Evolutionary conservation across 2,888 invertebrate species (phyloP).

Genomic region (Hirudinaria manillensis): DNA sequence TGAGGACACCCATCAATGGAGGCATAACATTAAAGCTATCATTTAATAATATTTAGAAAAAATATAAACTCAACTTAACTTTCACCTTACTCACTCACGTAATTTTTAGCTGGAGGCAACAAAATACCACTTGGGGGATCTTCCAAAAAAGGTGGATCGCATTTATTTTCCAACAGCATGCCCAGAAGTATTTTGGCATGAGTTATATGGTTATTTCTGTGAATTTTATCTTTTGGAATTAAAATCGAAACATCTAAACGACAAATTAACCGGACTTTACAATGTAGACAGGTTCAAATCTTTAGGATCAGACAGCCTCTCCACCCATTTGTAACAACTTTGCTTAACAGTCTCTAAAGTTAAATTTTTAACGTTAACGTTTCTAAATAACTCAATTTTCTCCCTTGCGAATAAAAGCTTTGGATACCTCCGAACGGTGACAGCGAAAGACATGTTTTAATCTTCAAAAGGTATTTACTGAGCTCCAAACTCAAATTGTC

Average conservation of each 20-base stretch:
- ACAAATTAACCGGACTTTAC: too few species aligned
- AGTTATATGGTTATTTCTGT: background rate
- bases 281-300: background rate
- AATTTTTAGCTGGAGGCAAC: background rate
- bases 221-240: background rate
- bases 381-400: background rate
- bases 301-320: background rate
- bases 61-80: too few species aligned
- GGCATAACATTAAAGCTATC: too few species aligned
- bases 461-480: background rate
- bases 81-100: too few species aligned
- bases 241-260: too few species aligned
- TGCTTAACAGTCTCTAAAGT: background rate
- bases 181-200: background rate
- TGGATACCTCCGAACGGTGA: background rate
- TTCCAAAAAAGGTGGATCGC: background rate
- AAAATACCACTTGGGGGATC: background rate
- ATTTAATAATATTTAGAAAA: too few species aligned
- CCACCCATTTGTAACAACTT: background rate
- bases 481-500: conserved; percentile 6
- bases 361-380: background rate
- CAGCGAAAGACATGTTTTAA: background rate
- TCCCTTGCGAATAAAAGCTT: background rate
- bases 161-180: background rate
- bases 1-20: too few species aligned